These are phyloP conservation scores for Zhuqinia jingwanae DNA, from an alignment of 2,888 invertebrate genomes.

Conservation along the genomic window DNA sequence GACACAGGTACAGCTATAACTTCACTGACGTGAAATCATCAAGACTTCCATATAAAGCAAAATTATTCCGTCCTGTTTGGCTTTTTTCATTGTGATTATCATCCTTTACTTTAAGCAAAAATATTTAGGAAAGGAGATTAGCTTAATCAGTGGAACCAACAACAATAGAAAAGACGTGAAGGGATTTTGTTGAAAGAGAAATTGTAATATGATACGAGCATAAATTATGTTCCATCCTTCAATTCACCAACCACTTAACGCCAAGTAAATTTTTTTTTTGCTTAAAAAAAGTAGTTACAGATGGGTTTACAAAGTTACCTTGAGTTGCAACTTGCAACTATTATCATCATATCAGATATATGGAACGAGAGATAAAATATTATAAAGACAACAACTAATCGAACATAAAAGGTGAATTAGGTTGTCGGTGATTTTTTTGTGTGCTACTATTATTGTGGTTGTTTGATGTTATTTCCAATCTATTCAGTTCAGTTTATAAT, in stretches of 20 bases:
- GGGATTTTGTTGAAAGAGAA: slow-evolving; percentile 40
- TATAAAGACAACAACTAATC: not conserved
- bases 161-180: not conserved
- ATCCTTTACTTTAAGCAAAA: not conserved
- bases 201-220: slow-evolving; percentile 38
- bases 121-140: slow-evolving; percentile 47
- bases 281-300: too few relatives aligned
- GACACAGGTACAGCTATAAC: slow-evolving; percentile 6
- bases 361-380: not conserved
- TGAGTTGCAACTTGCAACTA: not conserved
- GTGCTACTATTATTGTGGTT: too few relatives aligned
- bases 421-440: too few relatives aligned
- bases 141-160: slow-evolving; percentile 38
- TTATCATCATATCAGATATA: not conserved
- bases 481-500: too few relatives aligned
- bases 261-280: not conserved
- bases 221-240: slow-evolving; percentile 37
- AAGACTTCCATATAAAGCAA: slow-evolving; percentile 29
- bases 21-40: slow-evolving; percentile 26
- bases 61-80: slow-evolving; percentile 1
- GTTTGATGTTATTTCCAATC: too few relatives aligned
- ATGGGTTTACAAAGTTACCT: not conserved
- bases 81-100: not conserved
- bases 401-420: too few relatives aligned
- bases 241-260: not conserved